Evolutionary conservation across 2,113 vertebrate genomes (phyloP).

Genomic region (Pituophis catenifer): DNA sequence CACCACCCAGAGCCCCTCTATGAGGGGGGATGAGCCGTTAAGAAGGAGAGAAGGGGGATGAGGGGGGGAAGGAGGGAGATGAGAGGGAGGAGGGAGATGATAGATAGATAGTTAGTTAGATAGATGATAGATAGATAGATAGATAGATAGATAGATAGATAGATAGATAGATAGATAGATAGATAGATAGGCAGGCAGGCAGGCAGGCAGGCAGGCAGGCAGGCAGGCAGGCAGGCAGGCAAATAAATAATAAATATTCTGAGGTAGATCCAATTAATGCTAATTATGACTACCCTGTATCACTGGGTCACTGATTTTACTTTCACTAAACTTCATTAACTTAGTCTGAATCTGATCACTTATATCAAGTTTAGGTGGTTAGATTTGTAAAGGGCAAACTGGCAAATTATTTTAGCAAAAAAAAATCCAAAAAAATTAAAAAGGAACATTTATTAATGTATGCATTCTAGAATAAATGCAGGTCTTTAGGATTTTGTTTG

Average conservation of each 20-base stretch:
- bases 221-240: fast-evolving
- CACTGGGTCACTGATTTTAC: not conserved
- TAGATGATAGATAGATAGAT: not conserved
- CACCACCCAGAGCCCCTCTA: not conserved
- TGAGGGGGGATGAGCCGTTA: not conserved
- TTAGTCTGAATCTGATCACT: not conserved
- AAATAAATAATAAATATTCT: not conserved
- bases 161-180: too few species aligned
- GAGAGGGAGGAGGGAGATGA: too few species aligned
- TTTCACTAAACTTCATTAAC: not conserved
- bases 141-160: too few species aligned
- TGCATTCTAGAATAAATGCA: not conserved
- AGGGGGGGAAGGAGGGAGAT: too few species aligned
- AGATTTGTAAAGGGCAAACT: not conserved
- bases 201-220: too few species aligned
- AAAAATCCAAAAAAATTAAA: constrained; percentile 17
- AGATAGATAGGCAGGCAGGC: too few species aligned
- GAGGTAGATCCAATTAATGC: not conserved
- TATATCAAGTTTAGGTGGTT: not conserved
- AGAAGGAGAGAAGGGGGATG: not conserved
- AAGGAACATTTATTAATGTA: not conserved
- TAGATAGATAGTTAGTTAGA: too few species aligned
- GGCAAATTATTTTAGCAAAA: not conserved
- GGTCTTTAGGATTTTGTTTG: not conserved
- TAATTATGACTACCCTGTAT: not conserved